These are phyloP conservation scores for Lagorchestes hirsutus DNA, from an alignment of 2,797 vertebrate genomes.

Conservation along the genomic window DNA sequence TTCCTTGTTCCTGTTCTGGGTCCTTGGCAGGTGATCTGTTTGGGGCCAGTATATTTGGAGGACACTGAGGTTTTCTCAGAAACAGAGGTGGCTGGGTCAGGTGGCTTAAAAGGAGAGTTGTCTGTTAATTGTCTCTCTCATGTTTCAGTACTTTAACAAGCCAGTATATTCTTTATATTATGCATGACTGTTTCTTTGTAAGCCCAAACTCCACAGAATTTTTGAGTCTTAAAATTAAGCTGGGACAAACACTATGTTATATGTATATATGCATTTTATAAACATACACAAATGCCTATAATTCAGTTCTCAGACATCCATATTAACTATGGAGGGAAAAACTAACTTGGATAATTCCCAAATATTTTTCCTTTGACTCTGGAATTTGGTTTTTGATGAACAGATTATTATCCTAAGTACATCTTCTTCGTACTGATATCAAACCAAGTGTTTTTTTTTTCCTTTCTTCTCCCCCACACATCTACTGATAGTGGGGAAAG, in stretches of 20 bases:
- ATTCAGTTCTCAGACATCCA: background rate
- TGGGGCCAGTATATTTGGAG: constrained; percentile 15
- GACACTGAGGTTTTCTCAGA: background rate
- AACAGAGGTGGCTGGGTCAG: background rate
- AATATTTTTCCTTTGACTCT: constrained; percentile 35
- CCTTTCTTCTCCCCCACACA: background rate
- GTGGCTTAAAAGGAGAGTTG: background rate
- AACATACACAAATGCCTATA: background rate
- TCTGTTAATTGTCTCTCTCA: background rate
- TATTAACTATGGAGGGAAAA: background rate
- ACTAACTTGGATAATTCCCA: background rate
- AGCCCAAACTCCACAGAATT: background rate
- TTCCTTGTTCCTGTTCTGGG: constrained; percentile 5
- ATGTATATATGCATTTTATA: background rate
- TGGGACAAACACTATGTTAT: background rate
- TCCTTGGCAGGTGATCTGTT: constrained; percentile 27
- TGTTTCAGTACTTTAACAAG: background rate
- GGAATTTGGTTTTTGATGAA: constrained; percentile 25
- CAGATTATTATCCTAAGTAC: background rate
- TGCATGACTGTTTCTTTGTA: background rate
- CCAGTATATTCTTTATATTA: too few species aligned
- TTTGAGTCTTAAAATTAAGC: constrained; percentile 36
- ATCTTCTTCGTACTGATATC: constrained; percentile 7
- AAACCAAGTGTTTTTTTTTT: constrained; percentile 39
- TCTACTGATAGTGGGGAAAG: constrained; percentile 3